Evolutionary conservation across 2,797 vertebrate species (phyloP), one percentile per base, ranked within the genome.

Genomic region (Crenuchus spilurus): DNA sequence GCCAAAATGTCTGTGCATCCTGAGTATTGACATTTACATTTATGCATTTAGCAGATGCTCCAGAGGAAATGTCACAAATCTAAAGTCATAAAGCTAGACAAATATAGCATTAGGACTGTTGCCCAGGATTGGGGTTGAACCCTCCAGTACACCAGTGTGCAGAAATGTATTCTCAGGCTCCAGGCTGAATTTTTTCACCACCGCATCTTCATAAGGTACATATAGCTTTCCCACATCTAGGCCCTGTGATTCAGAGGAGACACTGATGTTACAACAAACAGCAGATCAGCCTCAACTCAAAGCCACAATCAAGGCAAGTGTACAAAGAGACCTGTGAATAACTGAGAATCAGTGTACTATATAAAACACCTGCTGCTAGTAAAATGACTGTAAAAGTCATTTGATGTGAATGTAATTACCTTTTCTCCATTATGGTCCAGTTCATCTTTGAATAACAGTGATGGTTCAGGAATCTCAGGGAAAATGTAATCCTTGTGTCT

Each of bases 381-480:
- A 7, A 24, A 51, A 24, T 20, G 18, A 48, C 8, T 9, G 20
- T 26, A 51, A 26, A 51, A 26, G 28, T 35, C 8, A 26, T 8
- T 6, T 2, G 4, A 48, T n/a, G 44, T 51, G 4, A 57, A 11
- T 8, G 6, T 9, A 20, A 39, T 76, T 37, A 76, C 74, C 74
- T 57, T 70, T 10, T 5, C 1, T 0, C 80, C 85, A 10, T 84
- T 84, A 77, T 77, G 84, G 49, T 87, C 30, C 3, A 51, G 58
- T 76, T 88, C 74, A 3, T 82, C 83, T 1, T 49, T 84, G 55
- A 90, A n/a, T 18, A 85, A 14, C 62, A 89, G 33, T 3, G 58
- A 41, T 44, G 89, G 89, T 42, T 67, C 0, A 31, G 87, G 87
- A 2, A 91, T 18, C 72, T 74, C 77, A 8, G 86, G 86, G 28